These are phyloP conservation scores for Bufo gargarizans DNA, from an alignment of 2,113 vertebrate genomes.

Conservation along the genomic window DNA sequence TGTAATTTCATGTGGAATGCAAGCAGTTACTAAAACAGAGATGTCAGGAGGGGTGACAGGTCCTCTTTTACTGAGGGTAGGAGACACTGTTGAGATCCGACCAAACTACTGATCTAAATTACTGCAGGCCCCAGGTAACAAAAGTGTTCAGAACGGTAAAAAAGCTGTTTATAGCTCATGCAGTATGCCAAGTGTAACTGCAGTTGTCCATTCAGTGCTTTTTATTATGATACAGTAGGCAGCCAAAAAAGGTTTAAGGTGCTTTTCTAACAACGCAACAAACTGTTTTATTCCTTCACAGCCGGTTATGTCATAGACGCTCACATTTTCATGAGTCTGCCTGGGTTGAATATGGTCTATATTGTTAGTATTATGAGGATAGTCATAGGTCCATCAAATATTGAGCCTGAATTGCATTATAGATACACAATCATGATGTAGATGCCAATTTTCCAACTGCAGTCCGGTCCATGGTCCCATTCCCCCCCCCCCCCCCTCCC, in stretches of 20 bases:
- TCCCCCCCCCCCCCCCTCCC: no score
- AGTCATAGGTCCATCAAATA: not conserved
- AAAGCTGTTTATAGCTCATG: not conserved
- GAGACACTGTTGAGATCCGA: not conserved
- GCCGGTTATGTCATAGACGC: not conserved
- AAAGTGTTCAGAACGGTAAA: not conserved
- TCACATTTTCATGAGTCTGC: not conserved
- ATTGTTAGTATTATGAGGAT: not conserved
- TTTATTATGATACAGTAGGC: not conserved
- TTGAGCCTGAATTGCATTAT: not conserved
- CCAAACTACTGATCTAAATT: not conserved
- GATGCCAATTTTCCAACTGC: not conserved
- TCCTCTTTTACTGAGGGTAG: no score
- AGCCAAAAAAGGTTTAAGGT: not conserved
- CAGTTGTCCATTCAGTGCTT: not conserved
- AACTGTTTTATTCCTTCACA: not conserved
- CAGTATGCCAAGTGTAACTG: not conserved
- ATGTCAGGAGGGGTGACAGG: no score
- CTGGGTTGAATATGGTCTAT: not conserved
- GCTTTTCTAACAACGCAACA: not conserved
- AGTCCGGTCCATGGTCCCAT: no score
- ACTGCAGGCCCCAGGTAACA: not conserved
- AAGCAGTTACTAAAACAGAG: no score
- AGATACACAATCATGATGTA: not conserved
- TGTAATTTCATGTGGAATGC: no score